Percentiles rank a stretch among this genome's conserved stretches.
These are phyloP conservation scores for Gibbula magus DNA, from an alignment of 2,888 invertebrate species.

Conservation along the genomic window DNA sequence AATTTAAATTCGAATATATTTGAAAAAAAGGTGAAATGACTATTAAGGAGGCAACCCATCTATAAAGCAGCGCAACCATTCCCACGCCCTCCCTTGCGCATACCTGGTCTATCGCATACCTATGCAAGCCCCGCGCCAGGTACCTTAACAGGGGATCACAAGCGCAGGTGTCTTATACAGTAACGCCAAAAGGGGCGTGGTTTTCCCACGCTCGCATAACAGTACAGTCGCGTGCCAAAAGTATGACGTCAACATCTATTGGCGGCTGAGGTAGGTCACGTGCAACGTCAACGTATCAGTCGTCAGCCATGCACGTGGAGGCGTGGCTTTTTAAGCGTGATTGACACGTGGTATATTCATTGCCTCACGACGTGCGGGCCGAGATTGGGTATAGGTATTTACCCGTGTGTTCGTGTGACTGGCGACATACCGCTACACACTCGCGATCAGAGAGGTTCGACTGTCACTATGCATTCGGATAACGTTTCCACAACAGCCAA, in stretches of 20 bases:
- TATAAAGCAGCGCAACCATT: no score
- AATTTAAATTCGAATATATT: no score
- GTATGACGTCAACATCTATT: background rate
- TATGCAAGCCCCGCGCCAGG: no score
- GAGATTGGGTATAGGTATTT: slow-evolving; percentile 5
- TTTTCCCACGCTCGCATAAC: slow-evolving; percentile 38
- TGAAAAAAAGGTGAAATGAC: no score
- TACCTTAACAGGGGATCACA: no score
- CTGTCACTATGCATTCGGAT: slow-evolving; percentile 43
- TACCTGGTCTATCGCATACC: no score
- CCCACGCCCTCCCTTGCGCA: no score
- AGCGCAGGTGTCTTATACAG: background rate
- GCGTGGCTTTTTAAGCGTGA: background rate
- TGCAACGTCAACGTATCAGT: no score
- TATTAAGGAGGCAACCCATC: no score
- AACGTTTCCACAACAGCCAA: slow-evolving; percentile 52
- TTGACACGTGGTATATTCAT: background rate
- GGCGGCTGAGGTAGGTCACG: background rate
- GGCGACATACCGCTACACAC: background rate
- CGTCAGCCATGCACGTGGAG: background rate
- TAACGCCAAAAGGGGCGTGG: slow-evolving; percentile 23
- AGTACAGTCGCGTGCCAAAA: slow-evolving; percentile 38
- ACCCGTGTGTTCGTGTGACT: background rate
- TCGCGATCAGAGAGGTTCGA: background rate
- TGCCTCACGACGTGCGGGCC: background rate